Evolutionary conservation across 2,113 vertebrate species (phyloP).

Genomic region (Tupaia tana): DNA sequence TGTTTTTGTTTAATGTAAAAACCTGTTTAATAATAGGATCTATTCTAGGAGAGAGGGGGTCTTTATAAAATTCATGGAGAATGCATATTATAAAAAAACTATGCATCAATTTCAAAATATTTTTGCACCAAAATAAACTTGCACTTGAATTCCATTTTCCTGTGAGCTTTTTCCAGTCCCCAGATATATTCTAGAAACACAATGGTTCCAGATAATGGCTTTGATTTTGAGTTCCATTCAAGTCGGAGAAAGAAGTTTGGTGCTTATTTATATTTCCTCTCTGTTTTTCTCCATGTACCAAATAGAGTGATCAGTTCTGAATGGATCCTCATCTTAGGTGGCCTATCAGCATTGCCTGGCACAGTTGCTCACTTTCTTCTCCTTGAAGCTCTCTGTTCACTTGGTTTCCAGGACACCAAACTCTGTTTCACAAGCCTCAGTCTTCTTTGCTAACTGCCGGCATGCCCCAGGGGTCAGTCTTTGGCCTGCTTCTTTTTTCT

Average conservation of each 20-base stretch:
- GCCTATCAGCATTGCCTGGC: not conserved
- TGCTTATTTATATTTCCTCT: not conserved
- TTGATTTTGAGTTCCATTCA: constrained; percentile 16
- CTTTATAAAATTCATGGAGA: no score
- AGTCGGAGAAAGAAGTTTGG: not conserved
- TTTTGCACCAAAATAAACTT: no score
- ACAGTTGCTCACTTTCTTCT: not conserved
- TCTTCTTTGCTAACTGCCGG: not conserved
- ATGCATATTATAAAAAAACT: no score
- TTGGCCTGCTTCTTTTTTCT: not conserved
- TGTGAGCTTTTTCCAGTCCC: no score
- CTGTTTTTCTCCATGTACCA: not conserved
- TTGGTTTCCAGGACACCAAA: not conserved
- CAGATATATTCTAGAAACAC: not conserved
- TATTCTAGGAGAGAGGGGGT: no score
- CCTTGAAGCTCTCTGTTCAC: not conserved
- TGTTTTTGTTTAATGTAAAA: not conserved
- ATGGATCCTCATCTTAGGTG: not conserved
- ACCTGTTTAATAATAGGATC: not conserved
- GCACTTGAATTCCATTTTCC: no score
- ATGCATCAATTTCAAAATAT: no score
- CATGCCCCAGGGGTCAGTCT: not conserved
- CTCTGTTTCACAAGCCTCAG: not conserved
- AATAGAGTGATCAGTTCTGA: not conserved
- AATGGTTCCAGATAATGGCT: not conserved